Evolutionary conservation across 2,888 invertebrate genomes (phyloP), one percentile per base, ranked within the genome.

Genomic region (Nycteola revayana): DNA sequence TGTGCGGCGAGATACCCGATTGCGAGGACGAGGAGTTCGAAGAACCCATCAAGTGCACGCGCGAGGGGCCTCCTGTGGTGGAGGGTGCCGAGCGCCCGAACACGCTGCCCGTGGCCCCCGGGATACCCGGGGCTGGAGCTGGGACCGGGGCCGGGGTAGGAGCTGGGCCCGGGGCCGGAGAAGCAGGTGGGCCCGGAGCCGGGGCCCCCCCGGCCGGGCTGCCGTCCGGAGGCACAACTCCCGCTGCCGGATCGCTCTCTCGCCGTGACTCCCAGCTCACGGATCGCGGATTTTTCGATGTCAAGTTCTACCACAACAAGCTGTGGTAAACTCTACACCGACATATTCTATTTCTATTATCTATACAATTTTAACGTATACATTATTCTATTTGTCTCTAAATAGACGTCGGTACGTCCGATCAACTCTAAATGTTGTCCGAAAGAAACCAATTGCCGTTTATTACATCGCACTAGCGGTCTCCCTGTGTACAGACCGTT

Each of bases 251-350:
- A 1, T 60, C 4, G 66, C 4, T 61, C 7, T 64, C 62, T 8
- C 75, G 73, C 17, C 75, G 75, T 18, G 74, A 66, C 46, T 71
- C 88, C 5, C 90, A 90, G 28, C 76, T 89, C 39, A 93, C 93
- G 9, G 91, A 92, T 28, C 91, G 91, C 60, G 93, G 93, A 25
- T 94, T 91, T 73, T 91, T 94, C 56, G 94, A 94, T 79, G 88
- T 94, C 25, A 94, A 94, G 69, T 94, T 94, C 78, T 93, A 93
- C 75, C 94, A 94, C 76, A 94, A 93, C 60, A 93, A 92, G 57
- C 86, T 94, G 58, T 94, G 94, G 94, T 94, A 93, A 42, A 41
- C 14, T n/a, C n/a, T n/a, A n/a, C n/a, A n/a, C n/a, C n/a, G n/a
- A n/a, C n/a, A n/a, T n/a, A n/a, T n/a, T n/a, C n/a, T n/a, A n/a